Percentiles rank a stretch among this genome's conserved stretches.
Conservation (phyloP, 1,140 invertebrate genomes). For the Drosophila pandora region DNA sequence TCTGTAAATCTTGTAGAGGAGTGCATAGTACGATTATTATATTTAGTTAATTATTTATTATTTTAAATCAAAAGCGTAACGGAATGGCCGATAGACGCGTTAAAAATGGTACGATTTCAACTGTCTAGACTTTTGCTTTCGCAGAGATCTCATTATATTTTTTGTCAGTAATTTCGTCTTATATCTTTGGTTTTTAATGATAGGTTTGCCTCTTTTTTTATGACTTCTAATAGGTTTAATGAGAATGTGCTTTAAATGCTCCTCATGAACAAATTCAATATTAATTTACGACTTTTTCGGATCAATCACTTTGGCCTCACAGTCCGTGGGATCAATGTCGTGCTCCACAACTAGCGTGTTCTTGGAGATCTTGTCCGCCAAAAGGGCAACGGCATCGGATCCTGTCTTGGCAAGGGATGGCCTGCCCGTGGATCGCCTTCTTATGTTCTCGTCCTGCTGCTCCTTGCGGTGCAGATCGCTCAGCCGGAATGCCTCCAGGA, state of each 20-base stretch:
- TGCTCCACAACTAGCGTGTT: conserved; percentile 64
- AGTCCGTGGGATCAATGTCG: conserved; percentile 71
- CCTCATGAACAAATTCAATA: not conserved
- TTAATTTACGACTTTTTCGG: conserved; percentile 37
- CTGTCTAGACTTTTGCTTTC: conserved; percentile 26
- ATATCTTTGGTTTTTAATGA: conserved; percentile 12
- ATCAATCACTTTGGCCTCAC: conserved; percentile 55
- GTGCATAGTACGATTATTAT: conserved; percentile 18
- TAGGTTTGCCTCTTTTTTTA: not conserved
- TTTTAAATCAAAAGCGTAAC: conserved; percentile 38
- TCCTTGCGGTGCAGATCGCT: conserved; percentile 78
- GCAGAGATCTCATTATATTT: conserved; percentile 31
- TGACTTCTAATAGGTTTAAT: not conserved
- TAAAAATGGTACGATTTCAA: not conserved
- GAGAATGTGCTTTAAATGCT: conserved; percentile 30
- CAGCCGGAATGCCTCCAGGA: conserved; percentile 94
- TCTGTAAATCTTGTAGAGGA: conserved; percentile 21
- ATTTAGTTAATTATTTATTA: conserved; percentile 5
- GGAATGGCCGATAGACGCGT: conserved; percentile 32
- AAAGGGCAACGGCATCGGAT: conserved; percentile 53
- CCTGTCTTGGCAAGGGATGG: conserved; percentile 32
- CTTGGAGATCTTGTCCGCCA: conserved; percentile 61
- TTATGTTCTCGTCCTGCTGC: conserved; percentile 72
- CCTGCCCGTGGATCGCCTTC: conserved; percentile 56
- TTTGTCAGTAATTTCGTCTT: conserved; percentile 12